A percentile compares a stretch with the other conserved stretches of the same genome.
These are phyloP conservation scores for Caenorhabditis tropicalis DNA, from an alignment of 1,140 invertebrate species.

Conservation along the genomic window DNA sequence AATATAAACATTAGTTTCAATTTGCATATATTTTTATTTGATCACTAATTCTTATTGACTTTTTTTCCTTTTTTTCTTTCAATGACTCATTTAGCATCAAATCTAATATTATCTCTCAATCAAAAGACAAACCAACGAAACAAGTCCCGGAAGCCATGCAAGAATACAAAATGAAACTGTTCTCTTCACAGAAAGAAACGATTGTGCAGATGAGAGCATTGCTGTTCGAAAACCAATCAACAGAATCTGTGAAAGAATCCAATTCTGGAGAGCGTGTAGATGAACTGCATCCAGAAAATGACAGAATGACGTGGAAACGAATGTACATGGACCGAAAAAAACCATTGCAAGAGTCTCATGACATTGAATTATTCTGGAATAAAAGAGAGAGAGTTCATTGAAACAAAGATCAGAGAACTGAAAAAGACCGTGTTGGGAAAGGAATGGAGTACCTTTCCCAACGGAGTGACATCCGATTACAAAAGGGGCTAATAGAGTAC, in stretches of 20 bases:
- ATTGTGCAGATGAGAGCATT: slow-evolving; percentile 8
- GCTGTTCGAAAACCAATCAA: slow-evolving; percentile 16
- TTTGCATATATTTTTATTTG: no score
- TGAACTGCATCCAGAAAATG: slow-evolving; percentile 1
- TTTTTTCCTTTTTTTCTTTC: no score
- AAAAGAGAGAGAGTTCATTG: background rate
- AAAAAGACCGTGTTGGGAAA: no score
- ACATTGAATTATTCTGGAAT: slow-evolving; percentile 30
- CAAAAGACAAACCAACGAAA: background rate
- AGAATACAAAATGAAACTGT: background rate
- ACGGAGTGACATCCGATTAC: no score
- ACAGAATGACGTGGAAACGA: background rate
- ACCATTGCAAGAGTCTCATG: slow-evolving; percentile 31
- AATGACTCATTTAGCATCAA: background rate
- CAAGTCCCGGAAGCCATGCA: background rate
- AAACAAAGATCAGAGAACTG: background rate
- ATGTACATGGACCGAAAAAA: slow-evolving; percentile 10
- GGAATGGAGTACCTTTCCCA: no score
- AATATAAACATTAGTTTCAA: no score
- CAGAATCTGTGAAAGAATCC: slow-evolving; percentile 18
- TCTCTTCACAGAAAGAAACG: background rate
- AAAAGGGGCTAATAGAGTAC: no score
- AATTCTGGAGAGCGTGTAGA: slow-evolving; percentile 4
- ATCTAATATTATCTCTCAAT: no score
- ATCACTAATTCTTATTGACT: no score